phyloP scores from a whole-genome alignment of 2,113 vertebrate genomes.

The Reinhardtius hippoglossoides region DNA sequence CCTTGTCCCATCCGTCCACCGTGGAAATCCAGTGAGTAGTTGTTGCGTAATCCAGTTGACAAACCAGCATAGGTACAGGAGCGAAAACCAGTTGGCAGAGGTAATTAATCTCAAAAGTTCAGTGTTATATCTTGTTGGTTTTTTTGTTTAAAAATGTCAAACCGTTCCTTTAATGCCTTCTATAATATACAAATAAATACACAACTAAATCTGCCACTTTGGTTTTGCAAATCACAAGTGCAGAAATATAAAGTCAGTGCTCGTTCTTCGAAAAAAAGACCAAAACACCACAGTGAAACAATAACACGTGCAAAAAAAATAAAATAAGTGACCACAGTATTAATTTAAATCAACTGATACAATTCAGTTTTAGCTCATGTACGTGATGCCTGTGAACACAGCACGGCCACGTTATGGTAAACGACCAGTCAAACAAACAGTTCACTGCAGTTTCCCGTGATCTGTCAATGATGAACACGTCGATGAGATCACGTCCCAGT shows the following conservation, averaged over 20 bases:
- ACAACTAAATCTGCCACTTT: slow-evolving; percentile 1
- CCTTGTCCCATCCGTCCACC: too few species aligned
- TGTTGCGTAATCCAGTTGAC: too few species aligned
- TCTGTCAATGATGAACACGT: not conserved
- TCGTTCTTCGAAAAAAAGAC: slow-evolving; percentile 7
- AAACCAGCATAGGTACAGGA: not conserved
- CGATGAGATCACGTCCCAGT: not conserved
- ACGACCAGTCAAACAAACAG: too few species aligned
- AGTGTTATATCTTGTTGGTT: too few species aligned
- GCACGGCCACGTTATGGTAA: too few species aligned
- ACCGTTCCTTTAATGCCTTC: not conserved
- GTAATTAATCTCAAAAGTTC: not conserved
- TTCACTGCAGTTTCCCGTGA: too few species aligned
- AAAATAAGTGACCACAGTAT: slow-evolving; percentile 26
- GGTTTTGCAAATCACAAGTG: not conserved
- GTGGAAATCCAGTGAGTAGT: too few species aligned
- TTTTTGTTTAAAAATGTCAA: too few species aligned
- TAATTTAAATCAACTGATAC: slow-evolving; percentile 46
- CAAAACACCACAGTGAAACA: slow-evolving; percentile 31
- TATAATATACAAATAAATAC: slow-evolving; percentile 6
- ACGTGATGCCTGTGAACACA: slow-evolving; percentile 3
- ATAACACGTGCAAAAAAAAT: slow-evolving; percentile 7
- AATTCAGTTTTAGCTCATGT: slow-evolving; percentile 9
- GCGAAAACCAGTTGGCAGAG: too few species aligned
- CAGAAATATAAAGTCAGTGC: not conserved